phyloP scores from a whole-genome alignment of 1,140 invertebrate species.

The Diuraphis noxia region DNA sequence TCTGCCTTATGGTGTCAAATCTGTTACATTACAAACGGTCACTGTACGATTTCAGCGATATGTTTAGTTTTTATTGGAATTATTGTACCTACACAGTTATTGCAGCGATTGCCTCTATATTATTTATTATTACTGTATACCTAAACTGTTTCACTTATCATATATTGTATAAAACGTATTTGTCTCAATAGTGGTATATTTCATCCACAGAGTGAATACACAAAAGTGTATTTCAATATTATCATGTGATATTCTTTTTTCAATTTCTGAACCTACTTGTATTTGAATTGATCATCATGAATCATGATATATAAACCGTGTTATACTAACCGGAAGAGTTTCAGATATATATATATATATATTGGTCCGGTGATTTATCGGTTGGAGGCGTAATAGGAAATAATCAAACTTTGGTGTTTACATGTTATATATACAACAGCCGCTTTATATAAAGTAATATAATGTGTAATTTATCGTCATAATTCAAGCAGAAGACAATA shows the following conservation, averaged over 20 bases:
- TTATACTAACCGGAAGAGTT: not conserved
- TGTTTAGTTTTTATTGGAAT: not conserved
- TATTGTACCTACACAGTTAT: not conserved
- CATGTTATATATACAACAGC: not conserved
- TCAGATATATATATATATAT: slow-evolving; percentile 14
- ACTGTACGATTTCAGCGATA: not conserved
- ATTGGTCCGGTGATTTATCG: slow-evolving; percentile 12
- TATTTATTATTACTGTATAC: not conserved
- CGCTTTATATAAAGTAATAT: not conserved
- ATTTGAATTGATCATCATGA: not conserved
- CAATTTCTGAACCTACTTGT: not conserved
- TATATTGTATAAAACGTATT: not conserved
- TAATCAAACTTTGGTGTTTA: not conserved
- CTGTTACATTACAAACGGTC: not conserved
- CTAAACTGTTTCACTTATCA: too few relatives aligned
- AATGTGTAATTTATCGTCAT: slow-evolving; percentile 19
- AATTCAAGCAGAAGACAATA: not conserved
- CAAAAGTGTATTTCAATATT: not conserved
- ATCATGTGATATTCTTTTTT: not conserved
- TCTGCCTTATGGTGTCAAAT: not conserved
- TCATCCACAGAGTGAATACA: not conserved
- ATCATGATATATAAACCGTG: not conserved
- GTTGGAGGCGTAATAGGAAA: slow-evolving; percentile 3
- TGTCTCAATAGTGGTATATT: not conserved
- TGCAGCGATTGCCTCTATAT: not conserved